Evolutionary conservation across 2,113 vertebrate genomes (phyloP), one percentile per base, ranked within the genome.

Genomic region (Gadus chalcogrammus): DNA sequence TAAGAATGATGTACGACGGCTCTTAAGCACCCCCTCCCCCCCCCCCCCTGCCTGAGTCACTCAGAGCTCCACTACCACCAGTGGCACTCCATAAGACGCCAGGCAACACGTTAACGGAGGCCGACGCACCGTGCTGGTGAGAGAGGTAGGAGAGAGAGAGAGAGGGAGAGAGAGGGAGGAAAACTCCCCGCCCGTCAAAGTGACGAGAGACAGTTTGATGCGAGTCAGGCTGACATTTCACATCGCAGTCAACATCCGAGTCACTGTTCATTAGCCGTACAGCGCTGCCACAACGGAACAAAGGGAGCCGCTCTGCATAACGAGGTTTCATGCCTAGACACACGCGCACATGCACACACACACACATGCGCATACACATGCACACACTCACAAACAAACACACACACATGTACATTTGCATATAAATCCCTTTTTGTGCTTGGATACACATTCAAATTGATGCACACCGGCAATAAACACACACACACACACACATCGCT

Each of bases 171-270:
- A 42, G 38, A 42, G 38, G 1, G 42, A 48, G 42, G 53, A 62
- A 27, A 60, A 67, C 73, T n/a, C n/a, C 55, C 9, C 28, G 65
- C 58, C 80, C 72, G 67, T 87, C 79, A 83, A 68, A 82, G 53
- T 71, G 78, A 79, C 65, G 70, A 71, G 70, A 62, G 69, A 68
- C 77, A 82, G 73, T 77, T 64, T 74, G 79, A 82, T 70, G 48
- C 42, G 60, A 53, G 48, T 53, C 8, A 28, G 82, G 75, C 73
- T 85, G 78, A 86, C 82, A 86, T 89, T 85, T 87, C 77, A 80
- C 77, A 76, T 70, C 9, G 8, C 75, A 61, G 70, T 77, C 83
- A 69, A 79, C 83, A 79, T 73, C 85, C 69, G 71, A 76, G 75
- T 58, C 64, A 56, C 63, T 80, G 78, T 82, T 87, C 71, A 76